Evolutionary conservation across 2,797 vertebrate species (phyloP).

Genomic region (Alosa sapidissima): DNA sequence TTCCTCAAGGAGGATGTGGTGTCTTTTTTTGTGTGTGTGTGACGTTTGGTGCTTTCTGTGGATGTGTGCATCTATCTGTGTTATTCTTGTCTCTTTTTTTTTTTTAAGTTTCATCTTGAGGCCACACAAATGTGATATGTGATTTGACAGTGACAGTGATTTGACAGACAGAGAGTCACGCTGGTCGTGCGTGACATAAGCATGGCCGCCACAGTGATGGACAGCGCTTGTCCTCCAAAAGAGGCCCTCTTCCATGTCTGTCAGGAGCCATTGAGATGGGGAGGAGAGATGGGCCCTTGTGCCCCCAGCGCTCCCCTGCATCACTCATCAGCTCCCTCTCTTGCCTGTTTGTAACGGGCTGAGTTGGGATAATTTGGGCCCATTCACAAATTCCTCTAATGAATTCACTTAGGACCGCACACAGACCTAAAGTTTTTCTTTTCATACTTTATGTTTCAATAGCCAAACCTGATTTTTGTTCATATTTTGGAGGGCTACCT

Average conservation of each 20-base stretch:
- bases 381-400: constrained; percentile 13
- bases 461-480: background rate
- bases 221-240: background rate
- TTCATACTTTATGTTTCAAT: background rate
- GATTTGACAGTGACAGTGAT: background rate
- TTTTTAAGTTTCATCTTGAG: background rate
- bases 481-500: background rate
- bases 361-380: constrained; percentile 19
- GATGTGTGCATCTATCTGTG: background rate
- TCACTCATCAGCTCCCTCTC: constrained; percentile 2
- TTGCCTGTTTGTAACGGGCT: constrained; percentile 9
- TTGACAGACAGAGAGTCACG: no score
- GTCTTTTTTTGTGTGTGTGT: background rate
- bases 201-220: background rate
- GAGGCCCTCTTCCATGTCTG: constrained; percentile 2
- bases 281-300: constrained; percentile 18
- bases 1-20: background rate
- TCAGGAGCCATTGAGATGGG: background rate
- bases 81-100: background rate
- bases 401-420: constrained; percentile 20
- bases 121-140: background rate
- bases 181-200: background rate
- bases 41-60: background rate
- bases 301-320: background rate
- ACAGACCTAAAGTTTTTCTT: background rate